A percentile compares a stretch with the other conserved stretches of the same genome.
Conservation (phyloP, 2,797 vertebrate genomes). For the Tenualosa ilisha region DNA sequence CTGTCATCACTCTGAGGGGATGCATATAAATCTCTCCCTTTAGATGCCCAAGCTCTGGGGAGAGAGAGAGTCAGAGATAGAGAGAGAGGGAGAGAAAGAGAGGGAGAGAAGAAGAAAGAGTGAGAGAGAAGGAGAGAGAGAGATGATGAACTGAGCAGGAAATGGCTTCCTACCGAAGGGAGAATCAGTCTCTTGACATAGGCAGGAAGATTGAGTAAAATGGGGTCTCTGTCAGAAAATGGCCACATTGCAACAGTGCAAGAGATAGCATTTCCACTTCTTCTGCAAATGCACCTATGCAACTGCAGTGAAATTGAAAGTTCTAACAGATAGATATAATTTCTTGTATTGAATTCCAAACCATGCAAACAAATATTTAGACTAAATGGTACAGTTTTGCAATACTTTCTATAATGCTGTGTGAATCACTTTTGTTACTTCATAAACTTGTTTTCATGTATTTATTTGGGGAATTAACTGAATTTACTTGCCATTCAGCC, state of each 20-base stretch:
- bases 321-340: not conserved
- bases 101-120: not conserved
- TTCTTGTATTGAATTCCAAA: not conserved
- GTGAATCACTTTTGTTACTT: not conserved
- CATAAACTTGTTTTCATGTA: not conserved
- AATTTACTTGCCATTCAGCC: not conserved
- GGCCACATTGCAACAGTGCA: conserved; percentile 20
- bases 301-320: conserved; percentile 10
- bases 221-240: conserved; percentile 15
- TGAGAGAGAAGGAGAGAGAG: not conserved
- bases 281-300: not conserved
- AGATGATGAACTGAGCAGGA: conserved; percentile 41
- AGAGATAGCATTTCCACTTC: not conserved
- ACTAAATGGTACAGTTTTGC: not conserved
- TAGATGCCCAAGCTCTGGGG: conserved; percentile 66
- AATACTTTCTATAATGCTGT: not conserved
- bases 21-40: conserved; percentile 74
- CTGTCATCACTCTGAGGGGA: conserved; percentile 76
- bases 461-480: not conserved
- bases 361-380: not conserved
- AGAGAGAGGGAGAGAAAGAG: not conserved
- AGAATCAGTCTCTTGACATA: conserved; percentile 52
- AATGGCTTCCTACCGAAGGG: conserved; percentile 47
- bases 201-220: conserved; percentile 42
- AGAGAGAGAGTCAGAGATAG: conserved; percentile 35